A percentile compares a stretch with the other conserved stretches of the same genome.
Conservation (phyloP, 1,140 invertebrate genomes). For the Triops cancriformis region DNA sequence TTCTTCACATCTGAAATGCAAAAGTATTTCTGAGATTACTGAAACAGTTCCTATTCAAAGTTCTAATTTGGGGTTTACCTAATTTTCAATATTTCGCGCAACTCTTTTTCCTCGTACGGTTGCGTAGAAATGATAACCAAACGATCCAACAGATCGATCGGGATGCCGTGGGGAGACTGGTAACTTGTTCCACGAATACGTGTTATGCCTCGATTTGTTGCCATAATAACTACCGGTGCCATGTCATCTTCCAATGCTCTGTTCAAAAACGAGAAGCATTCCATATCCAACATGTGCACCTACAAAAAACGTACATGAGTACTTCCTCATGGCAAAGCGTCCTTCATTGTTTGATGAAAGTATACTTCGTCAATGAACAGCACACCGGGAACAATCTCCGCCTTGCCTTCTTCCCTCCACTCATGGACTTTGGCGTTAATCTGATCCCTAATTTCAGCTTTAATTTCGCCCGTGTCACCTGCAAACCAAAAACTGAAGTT, state of each 20-base stretch:
- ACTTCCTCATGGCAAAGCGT: not conserved
- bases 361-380: constrained; percentile 78
- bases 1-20: constrained; percentile 67
- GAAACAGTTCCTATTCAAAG: not conserved
- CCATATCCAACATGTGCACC: constrained; percentile 97
- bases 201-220: constrained; percentile 96
- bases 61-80: constrained; percentile 47
- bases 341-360: constrained; percentile 6
- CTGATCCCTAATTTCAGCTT: constrained; percentile 93
- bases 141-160: constrained; percentile 89
- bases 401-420: constrained; percentile 98
- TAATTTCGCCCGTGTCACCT: constrained; percentile 98
- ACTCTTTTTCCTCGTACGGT: constrained; percentile 80
- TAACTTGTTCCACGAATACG: constrained; percentile 86
- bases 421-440: constrained; percentile 97
- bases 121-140: constrained; percentile 89
- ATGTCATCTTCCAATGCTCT: constrained; percentile 93
- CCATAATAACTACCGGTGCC: constrained; percentile 96
- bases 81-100: constrained; percentile 86
- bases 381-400: constrained; percentile 94
- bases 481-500: constrained; percentile 23
- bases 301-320: constrained; percentile 37
- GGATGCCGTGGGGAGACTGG: constrained; percentile 89
- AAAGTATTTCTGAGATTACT: not conserved
- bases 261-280: constrained; percentile 97